Evolutionary conservation across 2,797 vertebrate genomes (phyloP).

Genomic region (Zalophus californianus): DNA sequence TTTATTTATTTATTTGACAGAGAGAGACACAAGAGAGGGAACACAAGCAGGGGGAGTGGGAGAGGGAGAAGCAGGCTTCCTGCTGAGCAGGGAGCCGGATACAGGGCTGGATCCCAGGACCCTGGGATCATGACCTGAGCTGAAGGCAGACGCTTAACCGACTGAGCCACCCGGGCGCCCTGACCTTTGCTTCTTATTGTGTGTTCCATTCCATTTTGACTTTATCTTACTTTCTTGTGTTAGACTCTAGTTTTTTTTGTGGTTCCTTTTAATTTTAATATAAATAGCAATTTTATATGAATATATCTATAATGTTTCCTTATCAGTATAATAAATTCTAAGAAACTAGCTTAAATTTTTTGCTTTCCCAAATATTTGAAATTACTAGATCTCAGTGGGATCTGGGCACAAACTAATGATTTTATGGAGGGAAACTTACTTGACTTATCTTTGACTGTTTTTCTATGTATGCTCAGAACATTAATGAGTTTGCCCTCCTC

Average conservation of each 20-base stretch:
- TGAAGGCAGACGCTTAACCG: too few relatives aligned
- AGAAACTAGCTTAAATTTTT: neutral
- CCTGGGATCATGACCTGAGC: too few relatives aligned
- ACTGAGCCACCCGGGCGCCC: too few relatives aligned
- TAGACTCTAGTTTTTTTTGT: neutral
- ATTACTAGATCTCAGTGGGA: neutral
- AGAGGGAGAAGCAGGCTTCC: too few relatives aligned
- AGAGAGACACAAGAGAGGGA: too few relatives aligned
- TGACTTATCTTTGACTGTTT: conserved; percentile 13
- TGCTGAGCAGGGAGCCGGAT: too few relatives aligned
- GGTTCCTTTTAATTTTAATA: neutral
- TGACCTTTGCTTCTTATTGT: neutral
- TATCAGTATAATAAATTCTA: neutral
- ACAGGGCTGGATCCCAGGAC: too few relatives aligned
- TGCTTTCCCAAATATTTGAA: neutral
- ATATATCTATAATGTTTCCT: neutral
- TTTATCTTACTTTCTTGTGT: neutral
- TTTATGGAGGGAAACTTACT: conserved; percentile 14
- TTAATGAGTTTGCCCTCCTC: neutral
- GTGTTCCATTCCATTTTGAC: neutral
- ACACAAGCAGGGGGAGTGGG: too few relatives aligned
- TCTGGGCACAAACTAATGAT: neutral
- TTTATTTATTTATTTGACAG: too few relatives aligned
- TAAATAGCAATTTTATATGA: neutral
- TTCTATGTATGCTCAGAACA: neutral